Conservation (phyloP, 2,888 invertebrate species). For the Eupithecia exiguata region DNA sequence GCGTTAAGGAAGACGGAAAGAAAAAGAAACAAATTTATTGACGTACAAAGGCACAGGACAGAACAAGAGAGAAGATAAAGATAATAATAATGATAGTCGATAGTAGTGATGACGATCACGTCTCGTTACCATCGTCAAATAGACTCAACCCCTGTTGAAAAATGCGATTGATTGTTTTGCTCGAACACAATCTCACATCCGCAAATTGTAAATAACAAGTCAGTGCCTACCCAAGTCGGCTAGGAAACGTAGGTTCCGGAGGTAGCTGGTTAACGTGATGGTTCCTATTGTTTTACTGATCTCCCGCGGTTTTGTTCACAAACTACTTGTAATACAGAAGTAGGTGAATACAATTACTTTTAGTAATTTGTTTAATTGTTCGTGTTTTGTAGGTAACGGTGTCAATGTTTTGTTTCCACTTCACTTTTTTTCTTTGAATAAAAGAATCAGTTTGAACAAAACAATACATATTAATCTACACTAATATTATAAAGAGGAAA, state of each 20-base stretch:
- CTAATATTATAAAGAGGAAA: too few species aligned
- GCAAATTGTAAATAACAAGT: neutral
- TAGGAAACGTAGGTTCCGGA: conserved; percentile 36
- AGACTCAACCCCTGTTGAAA: neutral
- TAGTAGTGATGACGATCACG: too few species aligned
- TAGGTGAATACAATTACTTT: neutral
- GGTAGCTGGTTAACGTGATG: conserved; percentile 16
- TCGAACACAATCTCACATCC: neutral
- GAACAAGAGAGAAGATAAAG: too few species aligned
- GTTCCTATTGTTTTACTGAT: conserved; percentile 30
- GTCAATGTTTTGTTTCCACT: conserved; percentile 2
- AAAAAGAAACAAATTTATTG: too few species aligned
- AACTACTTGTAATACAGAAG: conserved; percentile 9
- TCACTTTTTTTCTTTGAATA: too few species aligned
- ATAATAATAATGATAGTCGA: too few species aligned
- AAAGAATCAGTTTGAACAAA: too few species aligned
- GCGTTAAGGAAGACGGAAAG: too few species aligned
- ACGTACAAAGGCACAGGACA: too few species aligned
- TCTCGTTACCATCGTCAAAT: too few species aligned
- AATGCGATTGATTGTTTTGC: neutral
- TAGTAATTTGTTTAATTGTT: conserved; percentile 1
- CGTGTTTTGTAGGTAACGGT: conserved; percentile 6
- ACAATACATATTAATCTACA: too few species aligned
- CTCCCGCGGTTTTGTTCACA: conserved; percentile 41
- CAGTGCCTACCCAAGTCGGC: neutral